Evolutionary conservation across 2,888 invertebrate species (phyloP).

Genomic region (Erpobdella octoculata): DNA sequence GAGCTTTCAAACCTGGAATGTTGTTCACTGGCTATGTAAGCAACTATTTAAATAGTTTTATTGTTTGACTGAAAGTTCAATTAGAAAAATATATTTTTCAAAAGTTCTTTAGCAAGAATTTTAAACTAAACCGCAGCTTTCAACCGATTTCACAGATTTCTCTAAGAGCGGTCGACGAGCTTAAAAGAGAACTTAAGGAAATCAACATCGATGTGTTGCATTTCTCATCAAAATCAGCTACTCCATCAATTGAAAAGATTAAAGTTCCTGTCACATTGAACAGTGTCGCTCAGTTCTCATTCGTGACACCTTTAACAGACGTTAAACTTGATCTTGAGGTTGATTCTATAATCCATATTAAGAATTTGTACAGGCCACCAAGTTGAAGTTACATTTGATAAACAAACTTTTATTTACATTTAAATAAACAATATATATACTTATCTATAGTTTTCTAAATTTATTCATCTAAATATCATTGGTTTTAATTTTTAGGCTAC

Average conservation of each 20-base stretch:
- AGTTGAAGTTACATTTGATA: too few species aligned
- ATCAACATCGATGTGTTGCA: neutral
- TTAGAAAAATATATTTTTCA: neutral
- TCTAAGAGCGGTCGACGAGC: neutral
- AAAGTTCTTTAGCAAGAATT: too few species aligned
- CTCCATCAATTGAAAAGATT: neutral
- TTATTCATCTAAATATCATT: too few species aligned
- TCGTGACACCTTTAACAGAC: neutral
- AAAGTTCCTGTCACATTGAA: neutral
- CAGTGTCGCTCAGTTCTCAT: neutral
- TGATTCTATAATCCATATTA: too few species aligned
- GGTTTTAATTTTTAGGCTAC: neutral
- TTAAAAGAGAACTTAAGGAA: neutral
- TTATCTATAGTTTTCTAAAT: too few species aligned
- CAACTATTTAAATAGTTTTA: neutral
- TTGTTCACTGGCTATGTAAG: slow-evolving; percentile 1
- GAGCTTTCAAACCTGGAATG: slow-evolving; percentile 3
- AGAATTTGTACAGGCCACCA: too few species aligned
- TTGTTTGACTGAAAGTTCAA: neutral
- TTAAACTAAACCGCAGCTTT: too few species aligned
- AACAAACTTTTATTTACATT: too few species aligned
- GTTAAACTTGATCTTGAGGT: neutral
- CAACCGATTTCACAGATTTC: neutral
- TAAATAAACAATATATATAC: too few species aligned
- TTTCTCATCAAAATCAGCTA: neutral